phyloP scores from a whole-genome alignment of 2,113 vertebrate species.

The Bos javanicus region DNA sequence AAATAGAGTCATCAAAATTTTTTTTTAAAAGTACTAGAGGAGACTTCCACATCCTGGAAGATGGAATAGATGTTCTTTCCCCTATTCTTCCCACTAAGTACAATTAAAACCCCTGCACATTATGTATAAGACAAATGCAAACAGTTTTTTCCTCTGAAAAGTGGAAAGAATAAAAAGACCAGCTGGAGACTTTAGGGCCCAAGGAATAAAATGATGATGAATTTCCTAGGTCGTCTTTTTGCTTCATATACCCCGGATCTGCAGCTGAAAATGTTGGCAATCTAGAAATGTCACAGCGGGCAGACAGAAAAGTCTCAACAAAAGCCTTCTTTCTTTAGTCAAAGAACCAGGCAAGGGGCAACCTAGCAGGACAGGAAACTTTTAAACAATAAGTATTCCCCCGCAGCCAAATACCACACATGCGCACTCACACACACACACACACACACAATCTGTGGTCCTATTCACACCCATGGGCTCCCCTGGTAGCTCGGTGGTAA shows the following conservation, averaged over 20 bases:
- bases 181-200: not conserved
- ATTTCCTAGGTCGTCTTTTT: not conserved
- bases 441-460: not conserved
- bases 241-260: not conserved
- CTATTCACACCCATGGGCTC: not conserved
- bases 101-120: not conserved
- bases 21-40: not conserved
- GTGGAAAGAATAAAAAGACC: not conserved
- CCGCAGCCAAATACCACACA: not conserved
- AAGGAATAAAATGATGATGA: not conserved
- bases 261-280: not conserved
- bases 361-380: not conserved
- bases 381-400: not conserved
- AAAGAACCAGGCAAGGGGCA: not conserved
- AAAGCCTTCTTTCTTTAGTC: not conserved
- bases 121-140: not conserved
- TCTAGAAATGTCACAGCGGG: not conserved
- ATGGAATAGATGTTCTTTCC: not conserved
- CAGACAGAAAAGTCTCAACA: not conserved
- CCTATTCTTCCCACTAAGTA: not conserved
- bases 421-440: not conserved
- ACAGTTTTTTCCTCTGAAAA: not conserved
- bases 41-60: not conserved
- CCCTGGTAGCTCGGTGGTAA: not conserved
- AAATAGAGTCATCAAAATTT: not conserved